These are phyloP conservation scores for Peromyscus maniculatus DNA, from an alignment of 2,113 vertebrate species.

Conservation along the genomic window DNA sequence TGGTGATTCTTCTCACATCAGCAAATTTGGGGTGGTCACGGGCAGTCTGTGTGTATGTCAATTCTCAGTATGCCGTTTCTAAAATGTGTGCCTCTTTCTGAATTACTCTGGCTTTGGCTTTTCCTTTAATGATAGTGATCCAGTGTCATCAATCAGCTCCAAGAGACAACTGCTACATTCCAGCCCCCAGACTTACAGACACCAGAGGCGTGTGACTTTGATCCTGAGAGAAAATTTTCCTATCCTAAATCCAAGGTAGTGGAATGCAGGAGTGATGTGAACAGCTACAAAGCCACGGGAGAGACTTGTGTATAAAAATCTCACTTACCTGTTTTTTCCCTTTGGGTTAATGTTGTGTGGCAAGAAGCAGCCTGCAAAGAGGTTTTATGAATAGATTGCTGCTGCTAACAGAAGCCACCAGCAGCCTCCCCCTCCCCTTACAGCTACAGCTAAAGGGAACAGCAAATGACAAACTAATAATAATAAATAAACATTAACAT, in stretches of 20 bases:
- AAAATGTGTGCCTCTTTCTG: not conserved
- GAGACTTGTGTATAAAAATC: not conserved
- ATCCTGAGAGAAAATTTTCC: not conserved
- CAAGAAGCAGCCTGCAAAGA: not conserved
- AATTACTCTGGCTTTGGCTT: not conserved
- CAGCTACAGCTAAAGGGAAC: not conserved
- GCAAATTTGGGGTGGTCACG: not conserved
- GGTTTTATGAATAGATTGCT: constrained; percentile 3
- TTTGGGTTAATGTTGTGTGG: constrained; percentile 13
- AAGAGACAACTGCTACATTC: not conserved
- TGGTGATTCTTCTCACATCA: not conserved
- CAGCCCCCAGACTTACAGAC: not conserved
- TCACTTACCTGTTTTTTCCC: not conserved
- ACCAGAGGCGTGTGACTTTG: not conserved
- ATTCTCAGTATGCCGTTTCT: not conserved
- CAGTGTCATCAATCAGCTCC: not conserved
- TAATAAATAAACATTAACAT: constrained; percentile 50
- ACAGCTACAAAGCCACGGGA: not conserved
- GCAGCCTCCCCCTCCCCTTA: not conserved
- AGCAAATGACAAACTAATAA: constrained; percentile 31
- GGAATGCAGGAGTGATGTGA: not conserved
- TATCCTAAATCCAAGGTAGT: not conserved
- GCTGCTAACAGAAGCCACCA: not conserved
- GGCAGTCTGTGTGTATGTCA: not conserved
- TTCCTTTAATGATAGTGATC: not conserved